These are phyloP conservation scores for Apistogramma diplotaenia DNA, from an alignment of 2,113 vertebrate species.

Conservation along the genomic window DNA sequence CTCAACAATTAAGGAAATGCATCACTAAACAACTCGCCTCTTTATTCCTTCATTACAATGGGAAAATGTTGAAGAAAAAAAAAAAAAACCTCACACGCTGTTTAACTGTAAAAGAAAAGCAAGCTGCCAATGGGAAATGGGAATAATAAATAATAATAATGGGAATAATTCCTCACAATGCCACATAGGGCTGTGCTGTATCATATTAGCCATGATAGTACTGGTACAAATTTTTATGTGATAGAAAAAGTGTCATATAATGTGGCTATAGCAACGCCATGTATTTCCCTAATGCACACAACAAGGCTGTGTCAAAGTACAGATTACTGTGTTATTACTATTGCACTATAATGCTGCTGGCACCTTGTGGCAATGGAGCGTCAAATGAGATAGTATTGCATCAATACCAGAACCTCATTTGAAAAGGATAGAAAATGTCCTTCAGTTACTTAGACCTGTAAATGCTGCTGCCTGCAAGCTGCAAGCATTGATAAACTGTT, in stretches of 20 bases:
- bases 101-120: no score
- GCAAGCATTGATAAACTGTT: neutral
- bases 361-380: neutral
- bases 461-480: neutral
- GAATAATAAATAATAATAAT: no score
- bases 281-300: neutral
- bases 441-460: neutral
- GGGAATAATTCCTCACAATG: neutral
- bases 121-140: no score
- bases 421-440: neutral
- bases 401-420: neutral
- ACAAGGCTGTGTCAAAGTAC: neutral
- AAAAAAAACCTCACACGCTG: neutral
- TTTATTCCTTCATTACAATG: no score
- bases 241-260: neutral
- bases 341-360: neutral
- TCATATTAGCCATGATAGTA: neutral
- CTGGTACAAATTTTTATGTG: no score
- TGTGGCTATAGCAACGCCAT: neutral
- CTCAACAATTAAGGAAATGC: neutral
- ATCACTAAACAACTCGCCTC: neutral
- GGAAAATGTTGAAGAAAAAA: neutral
- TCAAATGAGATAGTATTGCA: neutral
- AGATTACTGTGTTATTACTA: neutral
- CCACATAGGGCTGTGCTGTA: neutral